Percentiles rank a stretch among this genome's conserved stretches.
Conservation (phyloP, 2,797 vertebrate species). For the Tadarida brasiliensis region DNA sequence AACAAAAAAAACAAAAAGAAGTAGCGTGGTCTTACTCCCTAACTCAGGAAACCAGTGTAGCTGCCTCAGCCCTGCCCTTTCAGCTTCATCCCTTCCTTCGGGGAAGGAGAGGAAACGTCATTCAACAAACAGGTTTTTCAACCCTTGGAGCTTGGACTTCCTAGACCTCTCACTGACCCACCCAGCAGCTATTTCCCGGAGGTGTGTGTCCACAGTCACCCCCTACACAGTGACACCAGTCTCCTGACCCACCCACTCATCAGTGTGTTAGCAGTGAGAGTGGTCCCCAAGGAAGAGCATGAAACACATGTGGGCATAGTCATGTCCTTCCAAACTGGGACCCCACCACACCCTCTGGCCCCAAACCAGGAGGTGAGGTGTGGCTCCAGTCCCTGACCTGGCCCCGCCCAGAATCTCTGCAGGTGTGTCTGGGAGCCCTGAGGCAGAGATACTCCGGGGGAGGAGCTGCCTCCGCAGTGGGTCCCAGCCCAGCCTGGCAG, state of each 20-base stretch:
- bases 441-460: conserved; percentile 26
- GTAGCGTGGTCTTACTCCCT: neutral
- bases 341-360: neutral
- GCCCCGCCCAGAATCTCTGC: neutral
- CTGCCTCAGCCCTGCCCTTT: neutral
- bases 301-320: neutral
- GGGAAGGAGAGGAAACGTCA: neutral
- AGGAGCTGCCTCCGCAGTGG: conserved; percentile 19
- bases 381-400: neutral
- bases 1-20: too few species aligned
- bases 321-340: too few species aligned
- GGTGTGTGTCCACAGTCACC: neutral
- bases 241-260: neutral
- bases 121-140: neutral
- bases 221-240: neutral
- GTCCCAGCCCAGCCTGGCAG: neutral
- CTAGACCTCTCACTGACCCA: neutral
- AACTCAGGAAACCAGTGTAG: neutral
- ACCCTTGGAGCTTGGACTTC: neutral
- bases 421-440: neutral
- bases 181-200: neutral
- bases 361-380: accelerated
- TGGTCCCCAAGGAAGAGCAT: neutral
- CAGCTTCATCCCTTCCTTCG: neutral
- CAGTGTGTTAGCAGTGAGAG: neutral